phyloP scores from a whole-genome alignment of 2,888 invertebrate species.

The Miltochrista miniata region DNA sequence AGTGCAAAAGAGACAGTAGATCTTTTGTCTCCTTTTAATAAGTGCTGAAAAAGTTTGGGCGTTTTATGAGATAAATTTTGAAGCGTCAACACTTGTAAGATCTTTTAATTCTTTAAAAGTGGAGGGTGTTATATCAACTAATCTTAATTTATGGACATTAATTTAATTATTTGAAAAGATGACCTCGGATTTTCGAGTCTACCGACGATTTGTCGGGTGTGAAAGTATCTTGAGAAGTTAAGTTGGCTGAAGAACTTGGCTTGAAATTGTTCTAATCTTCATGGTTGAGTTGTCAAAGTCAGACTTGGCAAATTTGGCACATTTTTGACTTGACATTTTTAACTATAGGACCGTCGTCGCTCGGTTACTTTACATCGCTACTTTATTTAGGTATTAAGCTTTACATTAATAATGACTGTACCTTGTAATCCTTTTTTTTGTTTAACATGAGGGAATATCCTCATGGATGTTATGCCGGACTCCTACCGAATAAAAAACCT shows the following conservation, averaged over 20 bases:
- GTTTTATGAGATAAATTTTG: constrained; percentile 5
- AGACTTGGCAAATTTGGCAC: not conserved
- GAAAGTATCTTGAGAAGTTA: constrained; percentile 17
- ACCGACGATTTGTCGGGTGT: constrained; percentile 27
- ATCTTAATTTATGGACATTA: constrained; percentile 33
- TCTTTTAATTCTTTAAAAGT: constrained; percentile 18
- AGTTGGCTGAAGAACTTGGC: constrained; percentile 15
- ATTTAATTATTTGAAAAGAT: constrained; percentile 31
- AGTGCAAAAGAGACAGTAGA: constrained; percentile 2
- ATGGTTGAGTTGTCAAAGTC: constrained; percentile 1
- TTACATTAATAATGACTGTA: no score
- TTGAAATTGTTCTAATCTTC: constrained; percentile 19
- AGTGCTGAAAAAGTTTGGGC: constrained; percentile 11
- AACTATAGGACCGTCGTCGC: no score
- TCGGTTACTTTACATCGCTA: no score
- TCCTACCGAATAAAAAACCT: no score
- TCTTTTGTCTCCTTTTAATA: constrained; percentile 7
- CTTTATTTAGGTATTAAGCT: no score
- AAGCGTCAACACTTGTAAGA: constrained; percentile 17
- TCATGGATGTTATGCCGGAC: no score
- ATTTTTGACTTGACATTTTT: no score
- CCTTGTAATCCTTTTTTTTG: no score
- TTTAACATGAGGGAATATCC: no score
- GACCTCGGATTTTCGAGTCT: constrained; percentile 27
- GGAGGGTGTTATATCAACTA: constrained; percentile 11